Base-by-base conservation (phyloP, 2,797 vertebrate genomes). In the Xyrichtys novacula region DNA sequence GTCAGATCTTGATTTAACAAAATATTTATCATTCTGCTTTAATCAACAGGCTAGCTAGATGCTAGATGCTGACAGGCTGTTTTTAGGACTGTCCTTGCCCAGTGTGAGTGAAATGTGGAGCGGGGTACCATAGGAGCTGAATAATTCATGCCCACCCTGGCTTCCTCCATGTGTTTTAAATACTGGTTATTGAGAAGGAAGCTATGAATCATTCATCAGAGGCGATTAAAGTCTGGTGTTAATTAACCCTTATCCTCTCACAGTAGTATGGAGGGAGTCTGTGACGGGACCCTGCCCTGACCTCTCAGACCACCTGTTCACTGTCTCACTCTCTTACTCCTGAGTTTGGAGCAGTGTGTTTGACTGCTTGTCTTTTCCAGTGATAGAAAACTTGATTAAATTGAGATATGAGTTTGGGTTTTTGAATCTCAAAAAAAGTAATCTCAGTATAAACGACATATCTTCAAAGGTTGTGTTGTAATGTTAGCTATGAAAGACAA, bases 141-240 rank as follows among this genome's bases (percentile, higher is more conserved):
- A 92, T 92, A 81, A 93, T 91, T 91, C 84, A 92, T 92, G 64
- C 22, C 36, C 22, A 42, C 73, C 84, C 76, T 62, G 76, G 69
- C 88, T 84, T 69, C 23, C 26, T 71, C 76, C 74, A 70, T 86
- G 78, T 87, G 90, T 90, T 91, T 91, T 88, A 85, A 88, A 91
- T 84, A 90, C 77, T 79, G 71, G 70, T 80, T 81, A 82, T 84
- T 85, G 81, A 86, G 78, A 76, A 56, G 64, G 65, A 77, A 78
- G 84, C 68, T 76, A 93, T 94, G 85, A 94, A 94, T 93, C 84
- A 94, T 94, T 93, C 88, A 94, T 90, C 76, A 84, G 67, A 76
- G 81, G 78, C 76, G 66, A 90, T 93, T 93, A 89, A 91, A 90
- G 86, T 89, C 78, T 83, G 64, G 86, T 74, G 86, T 92, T 94